A percentile compares a stretch with the other conserved stretches of the same genome.
Evolutionary conservation across 1,140 invertebrate species (phyloP).

Genomic region (Neodiprion fabricii): DNA sequence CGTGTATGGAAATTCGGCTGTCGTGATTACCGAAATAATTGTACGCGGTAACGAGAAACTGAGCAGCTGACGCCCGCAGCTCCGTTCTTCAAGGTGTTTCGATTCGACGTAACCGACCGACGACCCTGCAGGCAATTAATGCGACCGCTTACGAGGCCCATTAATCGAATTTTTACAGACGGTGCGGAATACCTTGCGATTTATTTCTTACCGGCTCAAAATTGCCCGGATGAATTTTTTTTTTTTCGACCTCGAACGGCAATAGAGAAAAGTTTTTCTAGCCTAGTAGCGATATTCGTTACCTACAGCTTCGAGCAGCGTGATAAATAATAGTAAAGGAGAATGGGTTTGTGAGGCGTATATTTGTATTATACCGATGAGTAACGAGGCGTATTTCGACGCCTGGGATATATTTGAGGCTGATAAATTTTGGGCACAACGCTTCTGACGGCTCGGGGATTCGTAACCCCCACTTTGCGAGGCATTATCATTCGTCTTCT

Average conservation of each 20-base stretch:
- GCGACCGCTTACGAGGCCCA: not conserved
- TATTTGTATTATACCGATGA: not conserved
- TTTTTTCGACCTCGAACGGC: not conserved
- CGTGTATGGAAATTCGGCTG: not conserved
- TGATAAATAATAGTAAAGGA: not conserved
- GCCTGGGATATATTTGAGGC: not conserved
- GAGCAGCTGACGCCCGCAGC: not conserved
- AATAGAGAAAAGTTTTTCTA: not conserved
- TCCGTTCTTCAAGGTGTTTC: not conserved
- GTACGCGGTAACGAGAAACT: not conserved
- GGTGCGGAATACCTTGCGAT: not conserved
- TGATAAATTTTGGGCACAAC: slow-evolving; percentile 4
- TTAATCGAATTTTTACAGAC: not conserved
- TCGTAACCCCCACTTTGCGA: slow-evolving; percentile 7
- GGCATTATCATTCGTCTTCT: slow-evolving; percentile 4
- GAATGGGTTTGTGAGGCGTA: not conserved
- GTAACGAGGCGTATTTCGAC: not conserved
- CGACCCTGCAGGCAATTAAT: not conserved
- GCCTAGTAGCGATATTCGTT: not conserved
- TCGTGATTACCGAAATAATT: not conserved
- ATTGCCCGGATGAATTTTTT: not conserved
- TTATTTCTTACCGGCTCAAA: not conserved
- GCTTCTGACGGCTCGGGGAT: not conserved
- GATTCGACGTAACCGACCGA: not conserved
- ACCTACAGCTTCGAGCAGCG: not conserved